Evolutionary conservation across 2,113 vertebrate species (phyloP), one percentile per base, ranked within the genome.

Genomic region (Heliornis fulica): DNA sequence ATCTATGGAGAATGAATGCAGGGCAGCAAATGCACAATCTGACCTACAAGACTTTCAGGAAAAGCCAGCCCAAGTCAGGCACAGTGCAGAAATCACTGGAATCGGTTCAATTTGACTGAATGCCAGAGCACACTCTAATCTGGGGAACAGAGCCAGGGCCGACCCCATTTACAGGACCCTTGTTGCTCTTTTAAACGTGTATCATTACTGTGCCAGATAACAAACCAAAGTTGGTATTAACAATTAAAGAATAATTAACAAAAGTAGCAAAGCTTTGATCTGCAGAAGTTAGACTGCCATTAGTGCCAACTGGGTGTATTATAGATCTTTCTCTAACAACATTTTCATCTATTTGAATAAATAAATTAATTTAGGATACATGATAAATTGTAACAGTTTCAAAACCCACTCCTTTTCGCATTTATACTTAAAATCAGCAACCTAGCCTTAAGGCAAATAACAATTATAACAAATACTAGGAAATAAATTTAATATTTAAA

Each of bases 111-210:
- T 48, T 68, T 80, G 85, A 87, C 40, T 15, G 34, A 34, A 59
- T 65, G 91, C 93, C 94, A 95, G 89, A 89, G 77, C 83, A 89
- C n/a, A 48, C 46, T 26, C 83, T 61, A 48, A 43, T 61, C 54
- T 51, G 34, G n/a, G 59, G 61, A 94, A 87, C 38, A 66, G 54
- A 89, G 83, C 81, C 89, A 95, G 92, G 78, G 48, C 63, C 69
- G 90, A 94, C 68, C 80, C 86, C 75, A 60, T 85, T 56, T 86
- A 83, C 88, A 91, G 92, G 86, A 85, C 71, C 50, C 91, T 71
- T 86, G 60, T 64, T 89, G 61, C 59, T 74, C 83, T 45, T 90
- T 83, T 51, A 77, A 92, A 79, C 36, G 34, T 9, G 26, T 38
- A 29, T 79, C 74, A 82, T 88, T 94, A 79, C 59, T 46, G 34